phyloP scores from a whole-genome alignment of 2,888 invertebrate genomes.

The Lordiphosa fenestrarum region DNA sequence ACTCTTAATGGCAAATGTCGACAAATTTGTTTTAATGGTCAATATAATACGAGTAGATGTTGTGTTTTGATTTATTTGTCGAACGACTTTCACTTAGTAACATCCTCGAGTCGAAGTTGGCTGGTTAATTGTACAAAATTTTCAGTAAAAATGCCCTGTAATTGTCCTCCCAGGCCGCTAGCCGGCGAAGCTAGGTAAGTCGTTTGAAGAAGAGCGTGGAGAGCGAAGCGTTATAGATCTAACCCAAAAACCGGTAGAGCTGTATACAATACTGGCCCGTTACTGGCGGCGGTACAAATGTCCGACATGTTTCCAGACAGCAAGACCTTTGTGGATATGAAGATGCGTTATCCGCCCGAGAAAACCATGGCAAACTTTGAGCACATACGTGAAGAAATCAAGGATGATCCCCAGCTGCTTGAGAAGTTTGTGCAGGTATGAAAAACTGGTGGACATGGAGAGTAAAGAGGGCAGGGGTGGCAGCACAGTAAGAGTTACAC shows the following conservation, averaged over 20 bases:
- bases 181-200: too few relatives aligned
- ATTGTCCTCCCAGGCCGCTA: too few relatives aligned
- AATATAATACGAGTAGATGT: constrained; percentile 65
- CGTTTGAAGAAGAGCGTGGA: too few relatives aligned
- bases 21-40: constrained; percentile 74
- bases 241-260: too few relatives aligned
- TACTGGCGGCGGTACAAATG: background rate
- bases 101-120: background rate
- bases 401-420: background rate
- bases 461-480: too few relatives aligned
- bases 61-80: constrained; percentile 34
- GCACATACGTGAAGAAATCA: constrained; percentile 63
- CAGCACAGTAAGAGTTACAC: too few relatives aligned
- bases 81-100: constrained; percentile 6
- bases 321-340: constrained; percentile 92
- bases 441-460: too few relatives aligned
- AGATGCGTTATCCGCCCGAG: constrained; percentile 85
- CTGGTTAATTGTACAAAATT: background rate
- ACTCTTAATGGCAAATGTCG: constrained; percentile 72
- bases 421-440: too few relatives aligned
- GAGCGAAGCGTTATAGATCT: too few relatives aligned
- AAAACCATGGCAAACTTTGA: constrained; percentile 84
- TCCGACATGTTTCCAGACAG: background rate
- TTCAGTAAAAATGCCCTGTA: background rate
- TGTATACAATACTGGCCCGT: background rate